Conservation (phyloP, 2,888 invertebrate species). For the Drosophila conformis region DNA sequence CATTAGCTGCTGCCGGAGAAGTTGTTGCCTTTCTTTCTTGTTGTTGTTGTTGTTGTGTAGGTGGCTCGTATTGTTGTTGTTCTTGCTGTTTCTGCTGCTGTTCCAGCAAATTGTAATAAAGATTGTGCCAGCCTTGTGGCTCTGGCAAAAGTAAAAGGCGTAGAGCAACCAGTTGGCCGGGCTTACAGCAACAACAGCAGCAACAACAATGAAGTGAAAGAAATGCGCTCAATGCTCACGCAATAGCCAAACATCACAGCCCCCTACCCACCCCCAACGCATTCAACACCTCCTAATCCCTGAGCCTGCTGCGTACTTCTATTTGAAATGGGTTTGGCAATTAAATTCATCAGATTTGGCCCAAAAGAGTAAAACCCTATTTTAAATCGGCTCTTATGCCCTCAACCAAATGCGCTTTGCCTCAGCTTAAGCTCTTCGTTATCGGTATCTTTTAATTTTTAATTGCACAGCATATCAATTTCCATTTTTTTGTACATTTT, state of each 20-base stretch:
- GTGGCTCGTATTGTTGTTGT: constrained; percentile 11
- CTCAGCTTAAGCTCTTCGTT: not conserved
- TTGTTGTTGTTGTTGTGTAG: constrained; percentile 27
- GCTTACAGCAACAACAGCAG: not conserved
- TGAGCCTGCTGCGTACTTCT: not conserved
- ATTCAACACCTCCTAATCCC: not conserved
- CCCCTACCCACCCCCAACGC: not conserved
- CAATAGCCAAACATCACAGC: constrained; percentile 21
- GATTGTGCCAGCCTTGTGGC: constrained; percentile 50
- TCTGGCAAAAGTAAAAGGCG: constrained; percentile 58
- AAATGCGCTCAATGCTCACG: constrained; percentile 48
- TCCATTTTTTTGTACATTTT: too few species aligned
- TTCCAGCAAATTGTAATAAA: constrained; percentile 67
- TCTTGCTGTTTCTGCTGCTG: constrained; percentile 25
- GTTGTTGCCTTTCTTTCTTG: constrained; percentile 56
- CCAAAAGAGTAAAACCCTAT: constrained; percentile 2
- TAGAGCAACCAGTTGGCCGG: constrained; percentile 29
- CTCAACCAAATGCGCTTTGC: constrained; percentile 12
- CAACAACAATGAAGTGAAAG: constrained; percentile 44
- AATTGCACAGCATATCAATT: not conserved
- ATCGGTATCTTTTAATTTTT: constrained; percentile 16
- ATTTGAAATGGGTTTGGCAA: constrained; percentile 57
- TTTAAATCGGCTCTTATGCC: not conserved
- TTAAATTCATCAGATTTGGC: constrained; percentile 61
- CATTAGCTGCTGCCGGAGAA: constrained; percentile 78